Evolutionary conservation across 2,797 vertebrate genomes (phyloP), one percentile per base, ranked within the genome.

Genomic region (Momotus momota): DNA sequence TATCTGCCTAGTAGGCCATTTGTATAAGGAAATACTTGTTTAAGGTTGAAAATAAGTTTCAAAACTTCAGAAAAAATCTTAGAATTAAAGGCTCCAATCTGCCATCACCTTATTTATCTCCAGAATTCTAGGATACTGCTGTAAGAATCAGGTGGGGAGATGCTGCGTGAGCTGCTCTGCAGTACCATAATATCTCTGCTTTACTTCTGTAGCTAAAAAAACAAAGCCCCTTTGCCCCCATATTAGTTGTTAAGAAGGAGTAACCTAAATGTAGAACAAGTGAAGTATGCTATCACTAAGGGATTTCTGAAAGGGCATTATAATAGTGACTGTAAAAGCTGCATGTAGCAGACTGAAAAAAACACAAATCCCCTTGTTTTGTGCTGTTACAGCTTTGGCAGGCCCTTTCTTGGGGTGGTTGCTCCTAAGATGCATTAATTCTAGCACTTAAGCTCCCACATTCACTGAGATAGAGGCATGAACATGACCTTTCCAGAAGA

Each of bases 341-440:
- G 6, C 31, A 5, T 55, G 54, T 75, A 62, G 27, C 73, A 86
- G 64, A 70, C 31, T 73, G 77, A 66, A 90, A 91, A 93, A 92
- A 31, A 85, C 64, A 81, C 33, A 88, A 80, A 93, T 86, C n/a
- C 26, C 22, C 51, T 67, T 94, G 45, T n/a, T 96, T 92, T 71
- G 62, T 77, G 52, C 55, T 88, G 33, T 72, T 86, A 49, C 23
- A 84, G 60, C 31, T 96, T 86, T 88, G 82, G 75, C 87, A 84
- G 48, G 40, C 49, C 45, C 84, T 77, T 82, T 90, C 77, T 79
- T 66, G 77, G 58, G 80, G 40, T 84, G 17, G 10, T 35, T 93
- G 70, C 66, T 86, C 71, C 66, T 82, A 73, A 81, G 77, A 40
- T 61, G 55, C 93, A 90, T 94, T 95, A 90, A 93, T 93, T 93